These are phyloP conservation scores for Cheirogaleus medius DNA, from an alignment of 2,113 vertebrate species.

Conservation along the genomic window DNA sequence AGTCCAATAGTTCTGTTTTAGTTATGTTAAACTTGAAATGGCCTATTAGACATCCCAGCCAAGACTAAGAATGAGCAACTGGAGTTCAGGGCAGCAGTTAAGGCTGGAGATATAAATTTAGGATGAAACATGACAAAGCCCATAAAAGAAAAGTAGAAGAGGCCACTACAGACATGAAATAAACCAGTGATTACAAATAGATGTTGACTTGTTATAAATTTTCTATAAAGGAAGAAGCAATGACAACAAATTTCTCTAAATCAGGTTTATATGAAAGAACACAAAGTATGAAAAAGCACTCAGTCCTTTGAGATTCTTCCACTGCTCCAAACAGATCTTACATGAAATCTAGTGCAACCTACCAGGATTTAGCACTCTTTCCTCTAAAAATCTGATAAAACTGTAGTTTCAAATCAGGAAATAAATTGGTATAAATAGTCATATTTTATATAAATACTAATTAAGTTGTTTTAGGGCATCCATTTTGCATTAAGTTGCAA, in stretches of 20 bases:
- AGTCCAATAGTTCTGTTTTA: not conserved
- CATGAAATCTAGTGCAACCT: not conserved
- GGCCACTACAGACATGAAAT: not conserved
- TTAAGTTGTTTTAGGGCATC: not conserved
- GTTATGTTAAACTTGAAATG: not conserved
- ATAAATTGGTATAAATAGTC: not conserved
- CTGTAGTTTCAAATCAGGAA: not conserved
- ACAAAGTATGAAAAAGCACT: not conserved
- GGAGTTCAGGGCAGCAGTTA: not conserved
- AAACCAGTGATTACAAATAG: not conserved
- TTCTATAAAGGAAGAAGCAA: not conserved
- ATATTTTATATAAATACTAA: slow-evolving; percentile 33
- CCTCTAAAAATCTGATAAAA: slow-evolving; percentile 16
- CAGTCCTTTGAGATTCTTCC: not conserved
- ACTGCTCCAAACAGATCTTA: not conserved
- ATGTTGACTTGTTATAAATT: not conserved
- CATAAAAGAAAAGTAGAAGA: not conserved
- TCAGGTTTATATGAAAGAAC: not conserved
- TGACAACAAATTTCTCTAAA: not conserved
- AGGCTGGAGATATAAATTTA: not conserved
- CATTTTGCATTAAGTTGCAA: slow-evolving; percentile 44
- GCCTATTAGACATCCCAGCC: not conserved
- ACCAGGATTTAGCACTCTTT: not conserved
- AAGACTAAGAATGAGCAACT: not conserved
- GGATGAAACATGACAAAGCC: not conserved